Evolutionary conservation across 2,888 invertebrate species (phyloP).

Genomic region (Tigriopus californicus): DNA sequence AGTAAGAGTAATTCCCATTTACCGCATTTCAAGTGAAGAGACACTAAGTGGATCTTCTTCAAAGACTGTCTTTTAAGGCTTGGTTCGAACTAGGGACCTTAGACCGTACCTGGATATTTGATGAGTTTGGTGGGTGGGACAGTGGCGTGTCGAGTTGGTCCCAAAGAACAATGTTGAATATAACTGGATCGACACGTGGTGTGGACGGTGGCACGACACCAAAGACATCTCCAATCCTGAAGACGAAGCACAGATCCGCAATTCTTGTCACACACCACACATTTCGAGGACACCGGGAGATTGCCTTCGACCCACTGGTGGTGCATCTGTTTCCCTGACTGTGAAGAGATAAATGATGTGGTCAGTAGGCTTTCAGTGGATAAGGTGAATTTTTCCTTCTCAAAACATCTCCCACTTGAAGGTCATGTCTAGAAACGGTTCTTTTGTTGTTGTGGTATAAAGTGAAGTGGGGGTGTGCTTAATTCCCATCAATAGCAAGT

Average conservation of each 20-base stretch:
- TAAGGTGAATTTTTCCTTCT: too few relatives aligned
- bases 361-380: too few relatives aligned
- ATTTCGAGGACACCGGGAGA: constrained; percentile 80
- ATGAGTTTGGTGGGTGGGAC: constrained; percentile 56
- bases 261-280: constrained; percentile 79
- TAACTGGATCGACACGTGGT: constrained; percentile 68
- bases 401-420: background rate
- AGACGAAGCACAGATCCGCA: constrained; percentile 77
- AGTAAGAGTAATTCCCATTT: too few relatives aligned
- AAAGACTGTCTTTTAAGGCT: background rate
- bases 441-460: too few relatives aligned
- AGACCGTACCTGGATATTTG: background rate
- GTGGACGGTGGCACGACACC: constrained; percentile 83
- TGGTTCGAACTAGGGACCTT: too few relatives aligned
- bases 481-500: too few relatives aligned
- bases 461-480: too few relatives aligned
- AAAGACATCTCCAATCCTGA: constrained; percentile 90
- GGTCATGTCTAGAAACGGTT: background rate
- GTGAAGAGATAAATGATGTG: background rate
- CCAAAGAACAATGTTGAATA: constrained; percentile 60
- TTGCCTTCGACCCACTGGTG: constrained; percentile 98
- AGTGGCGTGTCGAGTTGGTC: constrained; percentile 70
- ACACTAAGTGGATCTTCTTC: too few relatives aligned
- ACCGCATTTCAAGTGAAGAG: too few relatives aligned
- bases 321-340: constrained; percentile 44